Base-by-base conservation (phyloP, 2,797 vertebrate species). In the Muscicapa comitata region DNA sequence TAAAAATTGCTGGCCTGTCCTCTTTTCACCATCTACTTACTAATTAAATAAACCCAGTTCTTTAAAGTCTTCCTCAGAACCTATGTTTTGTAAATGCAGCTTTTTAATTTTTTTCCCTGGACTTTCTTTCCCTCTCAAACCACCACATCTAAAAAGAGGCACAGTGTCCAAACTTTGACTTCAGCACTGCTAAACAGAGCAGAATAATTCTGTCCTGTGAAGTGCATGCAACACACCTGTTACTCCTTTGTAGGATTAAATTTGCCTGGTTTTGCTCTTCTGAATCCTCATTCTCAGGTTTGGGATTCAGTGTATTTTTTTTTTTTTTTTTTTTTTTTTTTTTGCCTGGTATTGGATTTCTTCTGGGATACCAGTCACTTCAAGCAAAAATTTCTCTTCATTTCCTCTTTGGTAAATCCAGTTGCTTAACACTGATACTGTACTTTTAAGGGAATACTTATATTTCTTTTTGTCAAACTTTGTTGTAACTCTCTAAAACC, bases 161-260 rank as follows among this genome's bases (percentile, higher is more conserved):
- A 10, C 37, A 57, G 38, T 45, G 51, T 65, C 48, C 67, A 87
- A 78, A 33, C 31, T 74, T 29, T 86, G 48, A 59, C 70, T 84
- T 78, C 73, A 89, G 65, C 5, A 1, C 50, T 91, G 90, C 84
- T 93, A 94, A 93, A 63, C 40, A 93, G 87, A 93, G 87, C 80
- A 38, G 87, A 94, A 82, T 68, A 88, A 82, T 55, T 8, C 11
- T 54, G 42, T 68, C 70, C 71, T 75, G 35, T 20, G 71, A 93
- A 81, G 28, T 71, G 31, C 61, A 43, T 9, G 4, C 12, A 51
- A 23, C 19, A 43, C 31, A 81, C 40, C 57, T 67, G 25, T 43
- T 63, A 62, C 19, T 71, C 38, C n/a, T 66, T 31, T 38, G 13
- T 16, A 43, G 55, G 37, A 84, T 23, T 37, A 47, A 23, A 55